Evolutionary conservation across 2,888 invertebrate genomes (phyloP).

Genomic region (Cyclophora punctaria): DNA sequence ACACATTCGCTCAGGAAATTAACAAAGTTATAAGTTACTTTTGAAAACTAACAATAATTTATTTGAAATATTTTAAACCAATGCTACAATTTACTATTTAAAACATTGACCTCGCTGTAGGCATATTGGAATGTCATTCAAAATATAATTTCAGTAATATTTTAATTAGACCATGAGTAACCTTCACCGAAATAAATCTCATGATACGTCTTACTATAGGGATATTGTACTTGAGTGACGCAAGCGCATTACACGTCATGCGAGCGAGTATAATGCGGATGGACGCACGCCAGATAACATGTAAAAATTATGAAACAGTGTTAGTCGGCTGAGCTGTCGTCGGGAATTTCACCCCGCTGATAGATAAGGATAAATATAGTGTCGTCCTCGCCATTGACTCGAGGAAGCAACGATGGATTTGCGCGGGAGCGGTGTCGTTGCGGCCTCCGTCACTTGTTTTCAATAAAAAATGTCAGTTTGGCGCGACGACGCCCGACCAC

Average conservation of each 20-base stretch:
- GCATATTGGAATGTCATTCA: too few relatives aligned
- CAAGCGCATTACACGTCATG: slow-evolving; percentile 24
- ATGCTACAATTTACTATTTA: too few relatives aligned
- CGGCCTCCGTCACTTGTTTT: slow-evolving; percentile 66
- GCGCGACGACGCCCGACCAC: slow-evolving; percentile 55
- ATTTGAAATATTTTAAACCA: too few relatives aligned
- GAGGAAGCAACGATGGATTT: slow-evolving; percentile 62
- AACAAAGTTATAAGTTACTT: too few relatives aligned
- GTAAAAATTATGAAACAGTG: slow-evolving; percentile 23
- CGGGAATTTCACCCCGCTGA: slow-evolving; percentile 42
- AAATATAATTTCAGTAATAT: neutral
- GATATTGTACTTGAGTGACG: slow-evolving; percentile 21
- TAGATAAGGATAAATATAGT: slow-evolving; percentile 58
- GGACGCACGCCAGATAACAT: slow-evolving; percentile 38
- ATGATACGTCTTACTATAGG: slow-evolving; percentile 1
- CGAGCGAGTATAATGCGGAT: slow-evolving; percentile 32
- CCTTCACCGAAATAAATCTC: slow-evolving; percentile 15
- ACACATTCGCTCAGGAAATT: too few relatives aligned
- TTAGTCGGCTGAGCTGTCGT: slow-evolving; percentile 33
- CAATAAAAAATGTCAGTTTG: slow-evolving; percentile 70
- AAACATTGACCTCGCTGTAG: too few relatives aligned
- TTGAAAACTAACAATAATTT: too few relatives aligned
- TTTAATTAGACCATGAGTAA: slow-evolving; percentile 10
- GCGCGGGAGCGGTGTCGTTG: slow-evolving; percentile 49
- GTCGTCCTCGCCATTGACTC: slow-evolving; percentile 72